These are phyloP conservation scores for Spinibarbus caldwelli DNA, from an alignment of 2,797 vertebrate genomes.

Conservation along the genomic window DNA sequence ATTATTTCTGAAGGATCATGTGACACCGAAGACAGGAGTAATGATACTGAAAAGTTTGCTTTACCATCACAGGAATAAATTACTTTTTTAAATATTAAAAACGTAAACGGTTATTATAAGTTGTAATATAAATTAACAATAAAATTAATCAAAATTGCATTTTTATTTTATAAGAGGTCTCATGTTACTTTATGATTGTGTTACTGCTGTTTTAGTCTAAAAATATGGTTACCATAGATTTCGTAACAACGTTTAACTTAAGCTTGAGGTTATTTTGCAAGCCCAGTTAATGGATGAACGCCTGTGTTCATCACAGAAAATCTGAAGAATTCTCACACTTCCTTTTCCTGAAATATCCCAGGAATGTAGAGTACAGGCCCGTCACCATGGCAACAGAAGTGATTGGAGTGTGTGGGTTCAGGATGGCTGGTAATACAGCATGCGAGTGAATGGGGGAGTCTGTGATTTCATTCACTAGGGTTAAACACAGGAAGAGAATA, in stretches of 20 bases:
- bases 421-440: conserved; percentile 7
- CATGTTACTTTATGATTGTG: neutral
- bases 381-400: conserved; percentile 46
- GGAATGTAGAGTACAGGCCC: conserved; percentile 35
- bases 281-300: neutral
- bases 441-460: neutral
- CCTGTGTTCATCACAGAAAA: conserved; percentile 41
- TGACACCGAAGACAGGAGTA: too few species aligned
- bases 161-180: neutral
- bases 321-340: conserved; percentile 44
- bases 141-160: neutral
- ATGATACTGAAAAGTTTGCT: too few species aligned
- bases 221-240: neutral
- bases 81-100: too few species aligned
- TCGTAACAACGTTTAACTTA: neutral
- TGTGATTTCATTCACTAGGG: neutral
- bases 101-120: too few species aligned
- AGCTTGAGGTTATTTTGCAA: neutral
- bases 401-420: conserved; percentile 28
- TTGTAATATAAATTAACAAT: too few species aligned
- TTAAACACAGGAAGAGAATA: conserved; percentile 9
- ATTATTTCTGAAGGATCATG: too few species aligned
- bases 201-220: neutral
- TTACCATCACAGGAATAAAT: too few species aligned
- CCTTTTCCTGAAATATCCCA: conserved; percentile 47